Evolutionary conservation across 1,140 invertebrate genomes (phyloP).

Genomic region (Gryllus bimaculatus): DNA sequence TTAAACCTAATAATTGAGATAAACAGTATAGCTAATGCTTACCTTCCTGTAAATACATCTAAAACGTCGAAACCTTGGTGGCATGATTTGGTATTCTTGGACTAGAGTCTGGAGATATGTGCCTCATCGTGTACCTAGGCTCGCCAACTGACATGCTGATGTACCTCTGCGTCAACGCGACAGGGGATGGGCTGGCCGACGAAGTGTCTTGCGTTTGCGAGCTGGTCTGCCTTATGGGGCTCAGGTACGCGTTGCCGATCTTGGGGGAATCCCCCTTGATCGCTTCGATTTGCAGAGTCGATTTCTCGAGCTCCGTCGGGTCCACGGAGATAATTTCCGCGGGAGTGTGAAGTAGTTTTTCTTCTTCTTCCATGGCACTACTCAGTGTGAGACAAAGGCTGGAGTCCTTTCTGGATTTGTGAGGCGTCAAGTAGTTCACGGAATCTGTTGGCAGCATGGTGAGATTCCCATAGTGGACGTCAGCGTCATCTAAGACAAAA

Average conservation of each 20-base stretch:
- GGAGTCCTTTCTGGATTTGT: not conserved
- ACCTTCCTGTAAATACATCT: too few species aligned
- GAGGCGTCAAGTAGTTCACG: constrained; percentile 32
- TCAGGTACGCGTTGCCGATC: constrained; percentile 12
- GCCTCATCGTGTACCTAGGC: not conserved
- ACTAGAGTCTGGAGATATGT: not conserved
- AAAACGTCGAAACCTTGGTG: too few species aligned
- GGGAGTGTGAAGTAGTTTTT: not conserved
- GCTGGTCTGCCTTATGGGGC: not conserved
- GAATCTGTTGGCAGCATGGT: constrained; percentile 27
- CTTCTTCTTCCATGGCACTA: not conserved
- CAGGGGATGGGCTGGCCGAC: not conserved
- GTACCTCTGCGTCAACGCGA: not conserved
- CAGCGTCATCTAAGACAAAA: constrained; percentile 17
- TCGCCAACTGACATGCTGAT: not conserved
- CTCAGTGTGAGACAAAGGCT: too few species aligned
- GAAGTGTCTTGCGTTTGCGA: not conserved
- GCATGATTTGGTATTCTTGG: too few species aligned
- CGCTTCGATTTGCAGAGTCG: not conserved
- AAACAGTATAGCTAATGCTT: too few species aligned
- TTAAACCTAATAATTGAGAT: too few species aligned
- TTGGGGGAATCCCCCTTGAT: not conserved
- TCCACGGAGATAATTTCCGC: not conserved
- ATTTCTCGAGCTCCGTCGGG: not conserved
- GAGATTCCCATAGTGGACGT: constrained; percentile 21